A percentile compares a stretch with the other conserved stretches of the same genome.
phyloP scores from a whole-genome alignment of 2,797 vertebrate species.

The Phoeniculus purpureus region DNA sequence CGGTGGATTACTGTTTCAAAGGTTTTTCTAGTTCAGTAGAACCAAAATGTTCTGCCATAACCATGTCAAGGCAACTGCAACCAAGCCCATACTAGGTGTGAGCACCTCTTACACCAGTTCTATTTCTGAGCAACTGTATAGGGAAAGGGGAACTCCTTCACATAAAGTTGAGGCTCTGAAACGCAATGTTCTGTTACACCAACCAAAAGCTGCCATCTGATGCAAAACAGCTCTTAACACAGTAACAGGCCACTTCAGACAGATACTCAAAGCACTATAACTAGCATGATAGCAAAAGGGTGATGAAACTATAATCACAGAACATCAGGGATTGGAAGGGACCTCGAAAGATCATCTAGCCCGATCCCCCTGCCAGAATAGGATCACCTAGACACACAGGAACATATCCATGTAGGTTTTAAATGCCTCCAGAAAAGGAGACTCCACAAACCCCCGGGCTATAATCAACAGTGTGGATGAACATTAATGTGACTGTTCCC shows the following conservation, averaged over 20 bases:
- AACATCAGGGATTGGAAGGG: too few relatives aligned
- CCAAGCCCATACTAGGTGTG: too few relatives aligned
- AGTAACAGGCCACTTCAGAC: neutral
- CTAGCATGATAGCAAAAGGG: neutral
- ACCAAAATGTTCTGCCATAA: neutral
- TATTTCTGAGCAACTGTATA: neutral
- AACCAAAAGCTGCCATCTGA: neutral
- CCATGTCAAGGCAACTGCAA: neutral
- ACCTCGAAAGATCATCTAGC: too few relatives aligned
- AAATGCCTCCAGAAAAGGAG: too few relatives aligned
- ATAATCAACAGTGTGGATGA: neutral
- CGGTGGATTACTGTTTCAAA: neutral
- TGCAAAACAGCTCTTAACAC: neutral
- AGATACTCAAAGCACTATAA: neutral
- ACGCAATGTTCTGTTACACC: neutral
- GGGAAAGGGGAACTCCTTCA: neutral
- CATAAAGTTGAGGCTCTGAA: neutral
- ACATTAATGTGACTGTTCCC: neutral
- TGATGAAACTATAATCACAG: neutral
- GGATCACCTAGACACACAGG: too few relatives aligned
- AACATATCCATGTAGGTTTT: too few relatives aligned
- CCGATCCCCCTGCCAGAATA: too few relatives aligned
- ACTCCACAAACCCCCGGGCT: too few relatives aligned
- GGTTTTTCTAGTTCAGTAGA: neutral
- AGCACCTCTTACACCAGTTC: neutral